Evolutionary conservation across 2,797 vertebrate genomes (phyloP).

Genomic region (Chromis chromis): DNA sequence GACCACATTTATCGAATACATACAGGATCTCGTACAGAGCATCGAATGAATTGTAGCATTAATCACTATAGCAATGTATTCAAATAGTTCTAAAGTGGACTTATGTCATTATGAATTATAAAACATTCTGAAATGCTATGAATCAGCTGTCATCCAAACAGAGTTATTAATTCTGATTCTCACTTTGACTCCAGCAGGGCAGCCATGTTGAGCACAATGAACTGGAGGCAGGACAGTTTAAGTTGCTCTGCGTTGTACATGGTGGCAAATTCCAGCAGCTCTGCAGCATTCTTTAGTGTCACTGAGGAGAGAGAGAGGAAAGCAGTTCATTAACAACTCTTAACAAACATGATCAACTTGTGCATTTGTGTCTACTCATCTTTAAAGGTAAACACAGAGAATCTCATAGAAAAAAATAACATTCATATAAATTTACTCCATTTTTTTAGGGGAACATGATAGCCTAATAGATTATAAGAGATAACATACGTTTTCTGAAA

Average conservation of each 20-base stretch:
- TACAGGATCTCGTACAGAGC: neutral
- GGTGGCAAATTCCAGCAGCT: constrained; percentile 93
- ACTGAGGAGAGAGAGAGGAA: constrained; percentile 83
- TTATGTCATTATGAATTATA: neutral
- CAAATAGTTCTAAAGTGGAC: neutral
- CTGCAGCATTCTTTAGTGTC: constrained; percentile 93
- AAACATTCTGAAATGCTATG: neutral
- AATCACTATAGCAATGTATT: neutral
- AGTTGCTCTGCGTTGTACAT: constrained; percentile 95
- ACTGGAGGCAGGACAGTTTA: constrained; percentile 95
- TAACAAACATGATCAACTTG: neutral
- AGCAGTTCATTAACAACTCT: neutral
- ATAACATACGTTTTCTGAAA: neutral
- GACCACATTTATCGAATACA: neutral
- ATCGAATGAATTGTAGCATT: neutral
- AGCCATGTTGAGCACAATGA: constrained; percentile 94
- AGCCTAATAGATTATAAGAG: neutral
- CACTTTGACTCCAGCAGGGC: constrained; percentile 95
- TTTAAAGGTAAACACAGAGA: too few relatives aligned
- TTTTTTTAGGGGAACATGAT: neutral
- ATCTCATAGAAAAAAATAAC: too few relatives aligned
- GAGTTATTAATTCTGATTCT: constrained; percentile 50
- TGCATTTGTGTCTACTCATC: neutral
- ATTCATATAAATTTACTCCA: too few relatives aligned
- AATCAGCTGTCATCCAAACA: neutral